These are phyloP conservation scores for Pituophis catenifer DNA, from an alignment of 2,113 vertebrate species.

Conservation along the genomic window DNA sequence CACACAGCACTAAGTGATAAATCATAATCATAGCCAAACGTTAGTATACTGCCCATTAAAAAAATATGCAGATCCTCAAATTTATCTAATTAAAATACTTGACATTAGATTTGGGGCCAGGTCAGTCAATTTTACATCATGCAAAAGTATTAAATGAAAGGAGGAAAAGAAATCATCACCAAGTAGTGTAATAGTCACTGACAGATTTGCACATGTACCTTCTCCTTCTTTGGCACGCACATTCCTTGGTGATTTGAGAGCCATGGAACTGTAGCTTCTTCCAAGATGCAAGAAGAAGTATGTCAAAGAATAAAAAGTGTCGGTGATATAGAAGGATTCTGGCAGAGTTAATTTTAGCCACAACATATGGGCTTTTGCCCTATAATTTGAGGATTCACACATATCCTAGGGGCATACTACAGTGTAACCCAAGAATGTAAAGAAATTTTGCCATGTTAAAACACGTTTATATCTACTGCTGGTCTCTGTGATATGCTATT, in stretches of 20 bases:
- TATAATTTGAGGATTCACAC: no score
- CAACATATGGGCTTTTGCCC: neutral
- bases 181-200: neutral
- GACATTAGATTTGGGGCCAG: neutral
- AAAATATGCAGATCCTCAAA: neutral
- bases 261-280: neutral
- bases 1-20: neutral
- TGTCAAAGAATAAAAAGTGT: neutral
- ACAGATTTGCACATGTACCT: neutral
- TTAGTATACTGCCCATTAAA: neutral
- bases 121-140: neutral
- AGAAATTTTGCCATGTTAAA: no score
- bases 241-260: neutral
- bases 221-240: neutral
- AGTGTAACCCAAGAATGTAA: no score
- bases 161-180: neutral
- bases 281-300: neutral
- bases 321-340: neutral
- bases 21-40: no score
- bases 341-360: neutral
- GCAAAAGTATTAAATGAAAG: neutral
- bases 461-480: no score
- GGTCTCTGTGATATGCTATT: no score
- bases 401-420: no score
- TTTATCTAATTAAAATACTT: neutral